Conservation (phyloP, 2,113 vertebrate species). For the Malurus cyaneus region DNA sequence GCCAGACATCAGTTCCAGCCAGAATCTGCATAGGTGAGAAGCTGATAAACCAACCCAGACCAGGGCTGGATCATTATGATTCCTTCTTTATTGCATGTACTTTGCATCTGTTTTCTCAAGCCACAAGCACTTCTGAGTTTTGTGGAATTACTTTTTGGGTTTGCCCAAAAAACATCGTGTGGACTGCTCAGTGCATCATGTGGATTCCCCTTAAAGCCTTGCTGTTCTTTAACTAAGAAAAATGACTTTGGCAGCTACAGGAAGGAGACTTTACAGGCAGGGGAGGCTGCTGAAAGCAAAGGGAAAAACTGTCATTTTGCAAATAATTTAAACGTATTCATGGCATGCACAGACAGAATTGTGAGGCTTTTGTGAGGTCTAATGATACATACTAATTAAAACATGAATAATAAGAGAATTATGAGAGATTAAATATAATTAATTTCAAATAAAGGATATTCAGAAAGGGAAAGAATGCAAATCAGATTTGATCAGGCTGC, state of each 20-base stretch:
- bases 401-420: constrained; percentile 14
- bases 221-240: background rate
- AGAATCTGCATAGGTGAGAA: constrained; percentile 88
- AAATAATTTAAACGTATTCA: background rate
- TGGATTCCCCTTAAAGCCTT: background rate
- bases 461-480: background rate
- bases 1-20: constrained; percentile 88
- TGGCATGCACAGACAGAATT: background rate
- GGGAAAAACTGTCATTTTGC: background rate
- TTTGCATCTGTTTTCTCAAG: background rate
- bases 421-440: constrained; percentile 38
- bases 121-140: background rate
- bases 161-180: background rate
- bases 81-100: accelerated
- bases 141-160: background rate
- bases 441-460: constrained; percentile 30
- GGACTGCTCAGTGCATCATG: background rate
- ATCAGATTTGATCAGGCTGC: background rate
- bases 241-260: background rate
- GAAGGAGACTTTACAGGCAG: background rate
- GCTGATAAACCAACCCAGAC: background rate
- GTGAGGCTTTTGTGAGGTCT: background rate
- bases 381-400: constrained; percentile 31
- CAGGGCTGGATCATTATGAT: background rate
- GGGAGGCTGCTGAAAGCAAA: background rate